Evolutionary conservation across 2,888 invertebrate genomes (phyloP).

Genomic region (Pelosia muscerda): DNA sequence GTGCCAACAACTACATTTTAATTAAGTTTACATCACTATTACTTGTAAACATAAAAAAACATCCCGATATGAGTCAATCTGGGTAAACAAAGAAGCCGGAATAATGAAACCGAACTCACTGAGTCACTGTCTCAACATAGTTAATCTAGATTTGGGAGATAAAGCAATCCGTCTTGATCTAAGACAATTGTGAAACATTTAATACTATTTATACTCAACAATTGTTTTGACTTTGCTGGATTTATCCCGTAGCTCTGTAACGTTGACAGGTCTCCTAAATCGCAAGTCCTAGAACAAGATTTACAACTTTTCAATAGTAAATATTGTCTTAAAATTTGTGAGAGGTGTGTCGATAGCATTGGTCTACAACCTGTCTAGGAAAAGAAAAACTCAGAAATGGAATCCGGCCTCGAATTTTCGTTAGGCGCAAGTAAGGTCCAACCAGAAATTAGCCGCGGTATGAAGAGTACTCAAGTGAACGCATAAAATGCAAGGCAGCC

Average conservation of each 20-base stretch:
- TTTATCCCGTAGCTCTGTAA: conserved; percentile 17
- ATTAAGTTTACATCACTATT: not conserved
- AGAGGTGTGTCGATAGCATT: no score
- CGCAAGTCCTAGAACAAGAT: not conserved
- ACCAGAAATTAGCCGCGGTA: no score
- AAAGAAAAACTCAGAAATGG: no score
- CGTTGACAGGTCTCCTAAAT: conserved; percentile 6
- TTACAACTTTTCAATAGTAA: not conserved
- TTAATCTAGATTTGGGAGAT: conserved; percentile 57
- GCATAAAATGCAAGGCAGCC: no score
- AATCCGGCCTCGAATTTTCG: no score
- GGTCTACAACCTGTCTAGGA: no score
- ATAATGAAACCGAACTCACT: conserved; percentile 45
- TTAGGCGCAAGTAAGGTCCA: no score
- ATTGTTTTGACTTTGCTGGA: conserved; percentile 38
- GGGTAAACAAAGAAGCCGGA: conserved; percentile 42
- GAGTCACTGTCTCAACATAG: conserved; percentile 40
- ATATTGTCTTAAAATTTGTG: no score
- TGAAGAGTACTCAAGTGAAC: no score
- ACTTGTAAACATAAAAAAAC: conserved; percentile 36
- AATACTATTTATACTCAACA: conserved; percentile 49
- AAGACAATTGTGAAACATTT: conserved; percentile 50
- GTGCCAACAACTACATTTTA: not conserved
- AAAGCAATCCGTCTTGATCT: conserved; percentile 55
- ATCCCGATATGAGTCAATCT: conserved; percentile 33